A percentile compares a stretch with the other conserved stretches of the same genome.
Evolutionary conservation across 2,888 invertebrate genomes (phyloP).

Genomic region (Sphaerophoria taeniata): DNA sequence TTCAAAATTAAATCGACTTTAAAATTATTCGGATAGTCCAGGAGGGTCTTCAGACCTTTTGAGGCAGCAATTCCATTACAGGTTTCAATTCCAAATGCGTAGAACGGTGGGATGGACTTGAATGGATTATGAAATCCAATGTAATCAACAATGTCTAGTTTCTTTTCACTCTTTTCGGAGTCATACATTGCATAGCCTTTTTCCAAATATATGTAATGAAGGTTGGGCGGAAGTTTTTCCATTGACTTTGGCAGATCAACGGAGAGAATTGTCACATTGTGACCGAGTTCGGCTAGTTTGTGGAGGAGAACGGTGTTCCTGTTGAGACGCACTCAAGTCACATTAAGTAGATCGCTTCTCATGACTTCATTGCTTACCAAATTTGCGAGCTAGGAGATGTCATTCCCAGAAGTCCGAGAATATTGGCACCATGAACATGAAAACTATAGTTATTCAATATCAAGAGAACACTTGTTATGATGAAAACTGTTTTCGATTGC

Average conservation of each 20-base stretch:
- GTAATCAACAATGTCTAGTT: constrained; percentile 34
- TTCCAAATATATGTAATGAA: constrained; percentile 78
- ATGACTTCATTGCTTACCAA: constrained; percentile 65
- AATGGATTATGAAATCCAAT: constrained; percentile 54
- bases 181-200: constrained; percentile 74
- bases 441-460: neutral
- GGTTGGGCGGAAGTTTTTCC: constrained; percentile 75
- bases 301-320: constrained; percentile 76
- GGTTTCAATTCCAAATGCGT: constrained; percentile 72
- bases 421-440: constrained; percentile 70
- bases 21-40: constrained; percentile 78
- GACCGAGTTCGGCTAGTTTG: constrained; percentile 75
- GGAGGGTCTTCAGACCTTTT: constrained; percentile 75
- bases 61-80: constrained; percentile 74
- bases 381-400: constrained; percentile 77
- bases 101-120: constrained; percentile 58
- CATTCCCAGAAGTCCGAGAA: constrained; percentile 75
- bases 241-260: constrained; percentile 74
- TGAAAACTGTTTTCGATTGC: neutral
- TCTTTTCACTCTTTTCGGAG: constrained; percentile 30
- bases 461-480: constrained; percentile 12
- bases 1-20: constrained; percentile 79
- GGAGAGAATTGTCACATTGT: constrained; percentile 77
- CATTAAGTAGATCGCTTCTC: neutral
- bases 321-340: neutral